phyloP scores from a whole-genome alignment of 2,113 vertebrate species.

The Petaurus breviceps region DNA sequence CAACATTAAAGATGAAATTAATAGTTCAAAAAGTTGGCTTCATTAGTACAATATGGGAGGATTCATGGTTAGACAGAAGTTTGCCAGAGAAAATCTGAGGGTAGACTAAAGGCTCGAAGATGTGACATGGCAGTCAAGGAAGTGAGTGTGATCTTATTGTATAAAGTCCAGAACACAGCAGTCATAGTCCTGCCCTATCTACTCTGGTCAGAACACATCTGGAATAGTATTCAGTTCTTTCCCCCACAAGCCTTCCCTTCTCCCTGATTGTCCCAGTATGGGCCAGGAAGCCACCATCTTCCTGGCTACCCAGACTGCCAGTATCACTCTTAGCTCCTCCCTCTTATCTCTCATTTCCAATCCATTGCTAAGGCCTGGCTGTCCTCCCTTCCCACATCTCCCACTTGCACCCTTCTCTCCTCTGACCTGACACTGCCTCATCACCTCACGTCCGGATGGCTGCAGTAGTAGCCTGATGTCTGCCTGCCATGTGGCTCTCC shows the following conservation, averaged over 20 bases:
- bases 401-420: background rate
- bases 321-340: background rate
- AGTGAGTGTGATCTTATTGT: background rate
- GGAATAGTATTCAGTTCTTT: accelerated
- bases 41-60: background rate
- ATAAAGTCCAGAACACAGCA: background rate
- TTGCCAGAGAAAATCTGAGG: background rate
- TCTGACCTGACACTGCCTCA: background rate
- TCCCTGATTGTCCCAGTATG: background rate
- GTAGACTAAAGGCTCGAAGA: background rate
- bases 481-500: background rate
- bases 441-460: background rate
- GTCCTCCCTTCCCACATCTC: background rate
- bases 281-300: background rate
- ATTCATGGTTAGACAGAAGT: background rate
- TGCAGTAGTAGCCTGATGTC: background rate
- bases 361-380: background rate
- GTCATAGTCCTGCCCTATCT: accelerated
- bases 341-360: background rate
- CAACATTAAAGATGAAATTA: background rate
- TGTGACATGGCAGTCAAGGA: background rate
- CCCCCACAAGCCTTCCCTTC: background rate
- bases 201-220: background rate
- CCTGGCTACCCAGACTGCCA: background rate
- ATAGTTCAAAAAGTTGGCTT: background rate